Evolutionary conservation across 1,140 invertebrate species (phyloP), one percentile per base, ranked within the genome.

Genomic region (Zaprionus inermis): DNA sequence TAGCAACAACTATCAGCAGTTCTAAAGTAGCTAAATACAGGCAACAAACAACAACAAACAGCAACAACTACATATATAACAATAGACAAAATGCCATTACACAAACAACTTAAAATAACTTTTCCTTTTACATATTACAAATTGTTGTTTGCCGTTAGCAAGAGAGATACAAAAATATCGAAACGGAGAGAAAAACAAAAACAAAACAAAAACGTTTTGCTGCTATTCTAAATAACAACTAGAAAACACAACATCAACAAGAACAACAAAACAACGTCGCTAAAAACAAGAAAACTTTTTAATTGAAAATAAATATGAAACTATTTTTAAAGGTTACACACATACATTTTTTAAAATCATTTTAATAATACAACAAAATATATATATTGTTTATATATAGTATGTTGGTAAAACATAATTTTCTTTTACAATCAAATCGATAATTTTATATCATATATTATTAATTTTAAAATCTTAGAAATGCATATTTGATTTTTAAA

Each of bases 261-360:
- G 24, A 76, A 70, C 54, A 85, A 80, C 52, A 77, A 77, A 89
- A 77, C 78, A 89, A 89, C 84, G 80, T 89, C 84, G 84, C 78
- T 91, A 91, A 91, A 89, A 91, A 90, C 81, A 89, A 91, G 82
- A 89, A 88, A 91, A 88, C 84, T 91, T 91, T 81, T 81, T 74
- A 60, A 76, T 77, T 76, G 51, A 72, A 76, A 56, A 67, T 49
- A 55, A 52, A 56, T 63, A 30, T 41, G 58, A 54, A 78, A 28
- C 55, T 65, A 71, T 58, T 68, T 71, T 73, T 64, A 81, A 61
- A 75, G 73, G 60, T 59, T 84, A 84, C 60, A 67, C 68, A 70
- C 56, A 74, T 78, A 78, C 61, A 78, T 72, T 78, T 82, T 82
- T 77, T 67, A 78, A 51, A 70, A 66, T 61, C 70, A 74, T 66